Evolutionary conservation across 2,888 invertebrate genomes (phyloP), one percentile per base, ranked within the genome.

Genomic region (Hipparchia semele): DNA sequence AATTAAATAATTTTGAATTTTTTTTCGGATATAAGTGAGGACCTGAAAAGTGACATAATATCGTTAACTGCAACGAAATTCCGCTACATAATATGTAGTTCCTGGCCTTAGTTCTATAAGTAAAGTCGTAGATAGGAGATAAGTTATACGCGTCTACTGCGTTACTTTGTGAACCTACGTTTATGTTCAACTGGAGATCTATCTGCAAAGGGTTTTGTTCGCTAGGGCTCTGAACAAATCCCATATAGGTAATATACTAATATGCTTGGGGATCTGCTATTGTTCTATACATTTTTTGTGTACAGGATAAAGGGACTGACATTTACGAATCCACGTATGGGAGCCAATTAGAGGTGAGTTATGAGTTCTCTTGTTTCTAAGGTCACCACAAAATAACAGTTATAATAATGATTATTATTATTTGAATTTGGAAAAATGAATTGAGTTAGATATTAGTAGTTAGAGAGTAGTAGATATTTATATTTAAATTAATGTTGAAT

Each of bases 151-250:
- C 12, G 23, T 51, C 49, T 64, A 13, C 49, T 64, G 64, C 49
- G 49, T 64, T n/a, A n/a, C n/a, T n/a, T 64, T 64, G 64, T 64
- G 46, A n/a, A n/a, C n/a, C n/a, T 46, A 8, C n/a, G 10, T 12
- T 56, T 61, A 39, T 9, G 33, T 69, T 46, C 45, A 51, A 39
- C 8, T 6, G 3, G 46, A 59, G 49, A 62, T 62, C 45, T 70
- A 70, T 56, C 56, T 53, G 53, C 53, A 33, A 65, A 65, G 65
- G 65, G 51, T 65, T 65, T 65, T 7, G 65, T 53, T 12, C 65
- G 12, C 33, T 53, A 12, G 65, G 64, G 64, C 1, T 12, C 12
- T 33, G 12, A 53, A 53, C 51, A 65, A 65, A 65, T 65, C 65
- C 65, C 65, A 65, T 53, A 53, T 51, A 23, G 23, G 23, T 23